Evolutionary conservation across 2,888 invertebrate genomes (phyloP).

Genomic region (Watsonalla binaria): DNA sequence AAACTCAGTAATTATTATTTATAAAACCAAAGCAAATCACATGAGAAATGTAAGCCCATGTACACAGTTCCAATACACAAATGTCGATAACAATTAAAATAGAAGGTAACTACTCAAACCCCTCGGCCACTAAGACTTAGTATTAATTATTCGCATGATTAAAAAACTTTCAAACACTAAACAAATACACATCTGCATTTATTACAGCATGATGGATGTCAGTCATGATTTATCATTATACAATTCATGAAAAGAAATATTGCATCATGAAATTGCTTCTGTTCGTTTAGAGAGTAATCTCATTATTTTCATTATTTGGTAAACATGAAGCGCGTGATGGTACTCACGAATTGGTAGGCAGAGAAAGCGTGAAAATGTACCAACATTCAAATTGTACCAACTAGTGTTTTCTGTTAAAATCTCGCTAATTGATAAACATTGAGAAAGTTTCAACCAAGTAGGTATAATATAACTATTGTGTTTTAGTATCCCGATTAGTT

Average conservation of each 20-base stretch:
- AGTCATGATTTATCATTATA: too few relatives aligned
- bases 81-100: too few relatives aligned
- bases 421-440: slow-evolving; percentile 38
- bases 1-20: too few relatives aligned
- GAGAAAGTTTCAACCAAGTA: neutral
- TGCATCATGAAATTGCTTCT: neutral
- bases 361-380: slow-evolving; percentile 61
- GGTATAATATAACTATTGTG: neutral
- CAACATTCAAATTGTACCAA: slow-evolving; percentile 29
- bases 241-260: neutral
- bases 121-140: too few relatives aligned
- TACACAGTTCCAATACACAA: too few relatives aligned
- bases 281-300: neutral
- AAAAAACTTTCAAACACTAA: too few relatives aligned
- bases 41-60: too few relatives aligned
- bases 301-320: neutral
- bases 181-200: too few relatives aligned
- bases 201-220: too few relatives aligned
- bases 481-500: neutral
- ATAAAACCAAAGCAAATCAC: too few relatives aligned
- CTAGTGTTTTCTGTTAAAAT: slow-evolving; percentile 36
- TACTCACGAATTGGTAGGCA: slow-evolving; percentile 9
- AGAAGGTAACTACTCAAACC: too few relatives aligned
- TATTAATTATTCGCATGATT: too few relatives aligned
- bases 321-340: neutral